Conservation (phyloP, 1,140 invertebrate species). For the Brachionus sp. region DNA sequence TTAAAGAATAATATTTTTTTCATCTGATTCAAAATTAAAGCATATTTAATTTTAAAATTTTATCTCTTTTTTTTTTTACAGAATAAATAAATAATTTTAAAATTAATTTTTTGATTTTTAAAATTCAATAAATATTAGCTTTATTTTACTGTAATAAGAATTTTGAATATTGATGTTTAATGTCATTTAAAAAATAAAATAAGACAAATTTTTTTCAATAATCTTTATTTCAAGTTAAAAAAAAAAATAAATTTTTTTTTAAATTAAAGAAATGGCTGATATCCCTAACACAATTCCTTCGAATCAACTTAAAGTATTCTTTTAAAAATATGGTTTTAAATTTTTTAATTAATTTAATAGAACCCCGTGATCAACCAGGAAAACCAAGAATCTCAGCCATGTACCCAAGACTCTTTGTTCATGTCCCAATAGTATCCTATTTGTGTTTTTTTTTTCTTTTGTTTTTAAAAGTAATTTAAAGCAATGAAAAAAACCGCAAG, state of each 20-base stretch:
- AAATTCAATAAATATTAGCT: too few relatives aligned
- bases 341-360: neutral
- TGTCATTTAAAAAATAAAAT: neutral
- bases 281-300: slow-evolving; percentile 18
- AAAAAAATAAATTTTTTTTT: neutral
- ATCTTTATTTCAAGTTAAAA: neutral
- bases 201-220: neutral
- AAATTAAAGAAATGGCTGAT: neutral
- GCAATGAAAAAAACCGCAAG: neutral
- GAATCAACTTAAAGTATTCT: slow-evolving; percentile 3
- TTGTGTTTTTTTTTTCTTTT: neutral
- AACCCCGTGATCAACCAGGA: neutral
- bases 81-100: too few relatives aligned
- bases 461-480: neutral
- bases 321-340: neutral
- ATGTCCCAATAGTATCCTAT: slow-evolving; percentile 10
- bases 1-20: too few relatives aligned
- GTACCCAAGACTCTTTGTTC: neutral
- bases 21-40: too few relatives aligned
- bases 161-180: too few relatives aligned
- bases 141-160: too few relatives aligned
- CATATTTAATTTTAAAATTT: too few relatives aligned
- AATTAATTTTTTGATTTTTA: too few relatives aligned
- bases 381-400: neutral
- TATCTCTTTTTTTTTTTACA: too few relatives aligned